Percentiles rank a stretch among this genome's conserved stretches.
These are phyloP conservation scores for Polydrusus tereticollis DNA, from an alignment of 2,888 invertebrate genomes.

Conservation along the genomic window DNA sequence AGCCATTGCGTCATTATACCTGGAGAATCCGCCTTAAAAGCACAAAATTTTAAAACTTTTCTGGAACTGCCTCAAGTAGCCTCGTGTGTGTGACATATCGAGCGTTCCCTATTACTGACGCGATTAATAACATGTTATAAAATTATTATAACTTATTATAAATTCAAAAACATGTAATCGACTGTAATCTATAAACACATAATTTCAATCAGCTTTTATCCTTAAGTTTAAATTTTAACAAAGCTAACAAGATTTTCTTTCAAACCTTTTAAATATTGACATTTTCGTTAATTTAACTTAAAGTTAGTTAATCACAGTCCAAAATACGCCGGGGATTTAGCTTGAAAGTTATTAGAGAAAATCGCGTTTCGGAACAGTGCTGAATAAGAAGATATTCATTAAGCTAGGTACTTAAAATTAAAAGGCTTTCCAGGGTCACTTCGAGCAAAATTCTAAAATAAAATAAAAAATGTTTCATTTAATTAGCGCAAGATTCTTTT, in stretches of 20 bases:
- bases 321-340: background rate
- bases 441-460: background rate
- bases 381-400: slow-evolving; percentile 5
- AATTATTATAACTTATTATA: too few species aligned
- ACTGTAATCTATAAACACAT: too few species aligned
- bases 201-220: background rate
- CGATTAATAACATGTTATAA: too few species aligned
- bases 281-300: slow-evolving; percentile 6
- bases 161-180: too few species aligned
- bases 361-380: slow-evolving; percentile 12
- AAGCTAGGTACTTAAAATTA: slow-evolving; percentile 2
- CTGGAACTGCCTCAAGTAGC: too few species aligned
- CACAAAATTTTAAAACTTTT: too few species aligned
- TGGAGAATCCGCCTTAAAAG: too few species aligned
- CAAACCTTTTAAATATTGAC: slow-evolving; percentile 11
- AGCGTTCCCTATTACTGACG: too few species aligned
- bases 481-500: background rate
- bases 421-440: background rate
- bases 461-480: background rate
- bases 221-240: background rate
- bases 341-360: slow-evolving; percentile 9
- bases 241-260: slow-evolving; percentile 10
- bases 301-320: slow-evolving; percentile 1
- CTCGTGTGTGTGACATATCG: too few species aligned
- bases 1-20: too few species aligned